Conservation (phyloP, 1,140 invertebrate species). For the Dermatophagoides farinae region DNA sequence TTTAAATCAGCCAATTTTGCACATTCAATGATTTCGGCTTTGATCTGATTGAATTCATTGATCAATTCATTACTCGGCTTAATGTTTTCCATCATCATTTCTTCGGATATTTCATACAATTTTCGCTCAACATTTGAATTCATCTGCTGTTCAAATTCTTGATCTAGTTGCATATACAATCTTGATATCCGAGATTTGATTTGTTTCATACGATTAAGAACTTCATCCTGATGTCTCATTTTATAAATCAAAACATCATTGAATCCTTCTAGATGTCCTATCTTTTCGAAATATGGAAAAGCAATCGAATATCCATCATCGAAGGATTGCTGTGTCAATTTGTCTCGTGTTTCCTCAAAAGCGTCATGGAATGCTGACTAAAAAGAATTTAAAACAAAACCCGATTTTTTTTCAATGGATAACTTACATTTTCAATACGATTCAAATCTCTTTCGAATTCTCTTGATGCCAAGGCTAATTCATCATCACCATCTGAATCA, state of each 20-base stretch:
- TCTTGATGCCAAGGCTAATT: not conserved
- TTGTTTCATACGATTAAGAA: not conserved
- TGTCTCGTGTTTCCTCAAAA: not conserved
- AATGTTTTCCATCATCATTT: too few species aligned
- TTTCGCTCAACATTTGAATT: too few species aligned
- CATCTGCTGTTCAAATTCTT: too few species aligned
- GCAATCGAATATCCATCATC: not conserved
- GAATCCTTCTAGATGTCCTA: not conserved
- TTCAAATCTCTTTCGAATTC: not conserved
- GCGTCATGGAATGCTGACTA: conserved; percentile 6
- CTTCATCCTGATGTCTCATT: not conserved
- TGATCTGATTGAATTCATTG: too few species aligned
- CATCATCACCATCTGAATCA: not conserved
- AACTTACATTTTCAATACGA: not conserved
- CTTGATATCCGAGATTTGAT: too few species aligned
- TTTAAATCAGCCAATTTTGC: not conserved
- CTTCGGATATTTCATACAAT: too few species aligned
- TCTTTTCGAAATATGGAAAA: not conserved
- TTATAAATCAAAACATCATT: not conserved
- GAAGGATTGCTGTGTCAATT: not conserved
- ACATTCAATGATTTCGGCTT: too few species aligned
- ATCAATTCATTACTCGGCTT: too few species aligned
- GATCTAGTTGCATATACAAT: too few species aligned
- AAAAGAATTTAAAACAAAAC: not conserved
- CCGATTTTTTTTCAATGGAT: not conserved